Conservation (phyloP, 2,888 invertebrate species). For the Agelastica alni region DNA sequence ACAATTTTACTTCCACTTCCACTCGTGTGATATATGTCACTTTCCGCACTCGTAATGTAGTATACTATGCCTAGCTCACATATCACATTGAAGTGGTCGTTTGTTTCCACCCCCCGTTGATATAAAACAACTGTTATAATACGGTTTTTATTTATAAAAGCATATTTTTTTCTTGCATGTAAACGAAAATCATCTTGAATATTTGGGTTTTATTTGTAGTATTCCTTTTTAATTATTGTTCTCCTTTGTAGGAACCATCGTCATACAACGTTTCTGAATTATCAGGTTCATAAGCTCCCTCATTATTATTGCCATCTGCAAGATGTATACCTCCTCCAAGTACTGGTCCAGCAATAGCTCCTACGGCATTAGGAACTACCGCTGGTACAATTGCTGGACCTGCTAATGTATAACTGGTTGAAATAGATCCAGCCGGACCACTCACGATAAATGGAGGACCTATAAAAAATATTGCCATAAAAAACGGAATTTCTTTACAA, state of each 20-base stretch:
- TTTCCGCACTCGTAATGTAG: too few relatives aligned
- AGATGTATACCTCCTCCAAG: conserved; percentile 28
- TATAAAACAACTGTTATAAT: too few relatives aligned
- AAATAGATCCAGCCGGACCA: conserved; percentile 40
- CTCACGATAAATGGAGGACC: conserved; percentile 30
- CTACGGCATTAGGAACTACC: conserved; percentile 19
- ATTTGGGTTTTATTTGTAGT: background rate
- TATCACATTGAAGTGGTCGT: too few relatives aligned
- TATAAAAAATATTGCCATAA: too few relatives aligned
- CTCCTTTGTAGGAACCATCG: conserved; percentile 38
- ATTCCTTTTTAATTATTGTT: conserved; percentile 4
- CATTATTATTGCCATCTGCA: conserved; percentile 30
- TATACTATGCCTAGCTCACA: too few relatives aligned
- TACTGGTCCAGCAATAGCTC: conserved; percentile 19
- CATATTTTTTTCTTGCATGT: too few relatives aligned
- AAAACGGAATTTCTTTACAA: too few relatives aligned
- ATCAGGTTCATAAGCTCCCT: conserved; percentile 41
- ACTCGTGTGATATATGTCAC: too few relatives aligned
- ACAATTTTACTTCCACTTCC: too few relatives aligned
- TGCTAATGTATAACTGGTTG: conserved; percentile 38
- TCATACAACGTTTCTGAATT: conserved; percentile 39
- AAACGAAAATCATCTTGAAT: too few relatives aligned
- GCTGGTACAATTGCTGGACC: conserved; percentile 39
- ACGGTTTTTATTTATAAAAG: too few relatives aligned
- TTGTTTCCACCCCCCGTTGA: too few relatives aligned